Percentiles rank a stretch among this genome's conserved stretches.
phyloP scores from a whole-genome alignment of 2,888 invertebrate genomes.

The Drosophila setosimentum region DNA sequence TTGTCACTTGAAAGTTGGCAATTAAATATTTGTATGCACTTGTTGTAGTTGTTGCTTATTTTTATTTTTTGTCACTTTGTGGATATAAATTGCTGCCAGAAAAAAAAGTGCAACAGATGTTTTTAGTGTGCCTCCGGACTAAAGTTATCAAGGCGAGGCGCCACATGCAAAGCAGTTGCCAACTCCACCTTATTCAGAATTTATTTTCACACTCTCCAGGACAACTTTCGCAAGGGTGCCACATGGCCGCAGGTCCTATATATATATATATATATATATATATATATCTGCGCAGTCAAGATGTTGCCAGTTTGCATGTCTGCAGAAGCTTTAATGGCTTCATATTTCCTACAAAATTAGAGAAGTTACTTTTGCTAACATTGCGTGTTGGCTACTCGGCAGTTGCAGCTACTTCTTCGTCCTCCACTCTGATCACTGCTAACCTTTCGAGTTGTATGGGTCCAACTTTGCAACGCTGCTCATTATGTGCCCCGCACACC shows the following conservation, averaged over 20 bases:
- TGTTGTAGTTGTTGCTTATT: slow-evolving; percentile 21
- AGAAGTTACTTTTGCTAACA: slow-evolving; percentile 77
- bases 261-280: slow-evolving; percentile 29
- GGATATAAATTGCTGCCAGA: slow-evolving; percentile 67
- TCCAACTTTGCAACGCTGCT: slow-evolving; percentile 64
- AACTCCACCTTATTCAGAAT: slow-evolving; percentile 70
- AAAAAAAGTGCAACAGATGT: slow-evolving; percentile 74
- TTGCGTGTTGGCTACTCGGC: slow-evolving; percentile 54
- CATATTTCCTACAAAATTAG: slow-evolving; percentile 83
- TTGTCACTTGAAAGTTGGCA: slow-evolving; percentile 79
- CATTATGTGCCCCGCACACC: slow-evolving; percentile 72
- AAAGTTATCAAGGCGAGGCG: slow-evolving; percentile 25
- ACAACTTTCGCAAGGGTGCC: slow-evolving; percentile 67
- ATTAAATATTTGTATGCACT: slow-evolving; percentile 67
- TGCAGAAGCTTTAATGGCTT: slow-evolving; percentile 82
- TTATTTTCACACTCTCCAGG: slow-evolving; percentile 83
- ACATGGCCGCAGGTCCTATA: slow-evolving; percentile 58
- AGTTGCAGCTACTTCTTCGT: slow-evolving; percentile 1
- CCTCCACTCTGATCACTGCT: slow-evolving; percentile 2
- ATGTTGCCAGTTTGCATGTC: slow-evolving; percentile 74
- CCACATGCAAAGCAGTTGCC: slow-evolving; percentile 71
- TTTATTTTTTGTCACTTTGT: slow-evolving; percentile 33
- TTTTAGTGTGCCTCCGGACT: slow-evolving; percentile 48
- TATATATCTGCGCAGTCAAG: slow-evolving; percentile 71
- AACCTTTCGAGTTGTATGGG: slow-evolving; percentile 36